Base-by-base conservation (phyloP, 2,797 vertebrate genomes). In the Scolopax rusticola region DNA sequence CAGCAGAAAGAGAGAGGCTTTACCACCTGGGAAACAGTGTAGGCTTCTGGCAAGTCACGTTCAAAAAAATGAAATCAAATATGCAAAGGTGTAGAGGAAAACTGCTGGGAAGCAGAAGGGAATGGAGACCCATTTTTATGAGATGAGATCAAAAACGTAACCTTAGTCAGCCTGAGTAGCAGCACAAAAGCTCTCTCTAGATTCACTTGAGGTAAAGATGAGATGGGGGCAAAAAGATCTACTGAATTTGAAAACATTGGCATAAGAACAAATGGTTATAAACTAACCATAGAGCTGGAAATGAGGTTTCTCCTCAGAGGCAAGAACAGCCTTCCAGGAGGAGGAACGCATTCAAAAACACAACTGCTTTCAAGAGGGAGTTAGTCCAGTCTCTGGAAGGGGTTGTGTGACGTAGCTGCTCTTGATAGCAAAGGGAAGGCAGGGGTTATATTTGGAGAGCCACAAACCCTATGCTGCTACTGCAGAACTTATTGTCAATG, bases 241-340 rank as follows among this genome's bases (percentile, higher is more conserved):
- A 38, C 43, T 70, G 64, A 73, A 79, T 91, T 84, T 87, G 57
- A 85, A 17, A 93, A 73, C 12, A n/a, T 6, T 97, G 92, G 80
- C 93, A 51, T 59, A 40, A 93, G 90, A 94, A 82, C 74, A 96
- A 93, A 96, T 84, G 30, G 40, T 59, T 95, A 76, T 43, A 79
- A 83, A 45, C 4, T 63, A 86, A 88, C 76, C 68, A 14, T 80
- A 89, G 56, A 86, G 85, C 50, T 94, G 90, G 85, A 95, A 94
- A 93, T 73, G 30, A 87, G 36, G 54, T 76, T 91, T 69, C 67
- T 84, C 54, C 92, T 94, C 80, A 88, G 67, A 93, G 77, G 80
- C 90, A 93, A 74, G 69, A 94, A 48, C 41, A 84, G 41, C 15
- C 38, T 88, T 78, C 21, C 51, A 90, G 74, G 30, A 86, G 60